phyloP scores from a whole-genome alignment of 2,888 invertebrate genomes.

The Thereva nobilitata region DNA sequence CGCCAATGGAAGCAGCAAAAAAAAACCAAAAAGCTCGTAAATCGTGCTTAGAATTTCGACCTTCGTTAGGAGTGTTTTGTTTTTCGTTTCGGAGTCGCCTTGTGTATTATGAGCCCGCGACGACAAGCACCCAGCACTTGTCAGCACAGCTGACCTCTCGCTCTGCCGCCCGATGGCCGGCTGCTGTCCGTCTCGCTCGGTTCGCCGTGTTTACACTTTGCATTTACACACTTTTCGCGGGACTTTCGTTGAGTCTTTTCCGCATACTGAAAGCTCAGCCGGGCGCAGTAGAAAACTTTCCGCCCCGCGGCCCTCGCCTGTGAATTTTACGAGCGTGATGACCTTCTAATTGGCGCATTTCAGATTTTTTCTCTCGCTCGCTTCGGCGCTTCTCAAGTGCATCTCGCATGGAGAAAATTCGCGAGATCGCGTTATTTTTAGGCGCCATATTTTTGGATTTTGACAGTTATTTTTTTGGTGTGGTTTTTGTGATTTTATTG shows the following conservation, averaged over 20 bases:
- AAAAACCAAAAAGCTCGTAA: conserved; percentile 34
- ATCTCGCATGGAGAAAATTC: no score
- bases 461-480: no score
- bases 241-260: conserved; percentile 21
- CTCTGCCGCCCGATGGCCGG: background rate
- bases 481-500: no score
- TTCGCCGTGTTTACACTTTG: background rate
- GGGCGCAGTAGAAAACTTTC: conserved; percentile 25
- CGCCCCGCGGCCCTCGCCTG: conserved; percentile 4
- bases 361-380: no score
- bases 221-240: background rate
- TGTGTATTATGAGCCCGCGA: conserved; percentile 3
- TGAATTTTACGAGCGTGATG: conserved; percentile 25
- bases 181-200: background rate
- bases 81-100: conserved; percentile 41
- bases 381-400: no score
- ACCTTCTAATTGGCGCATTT: conserved; percentile 12
- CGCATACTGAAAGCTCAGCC: conserved; percentile 33
- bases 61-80: conserved; percentile 45
- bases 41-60: conserved; percentile 47
- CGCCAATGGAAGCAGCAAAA: conserved; percentile 11
- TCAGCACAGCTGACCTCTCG: background rate
- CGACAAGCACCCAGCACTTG: conserved; percentile 4
- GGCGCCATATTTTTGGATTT: no score
- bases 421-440: no score